These are phyloP conservation scores for Coregonus clupeaformis DNA, from an alignment of 2,113 vertebrate species.

Conservation along the genomic window DNA sequence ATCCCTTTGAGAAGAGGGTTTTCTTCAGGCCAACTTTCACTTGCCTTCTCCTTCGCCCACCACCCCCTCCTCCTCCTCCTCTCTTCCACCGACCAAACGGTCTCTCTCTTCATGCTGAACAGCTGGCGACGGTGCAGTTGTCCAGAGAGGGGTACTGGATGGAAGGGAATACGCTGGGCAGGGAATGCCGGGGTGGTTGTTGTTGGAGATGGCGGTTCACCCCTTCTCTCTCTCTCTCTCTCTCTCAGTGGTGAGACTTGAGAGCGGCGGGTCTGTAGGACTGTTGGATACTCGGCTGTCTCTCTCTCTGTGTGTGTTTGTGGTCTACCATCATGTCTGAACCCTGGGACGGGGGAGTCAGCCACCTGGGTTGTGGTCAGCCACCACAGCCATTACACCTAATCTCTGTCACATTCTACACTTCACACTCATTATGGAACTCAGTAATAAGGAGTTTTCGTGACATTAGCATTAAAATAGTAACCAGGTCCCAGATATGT, in stretches of 20 bases:
- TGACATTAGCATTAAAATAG: too few species aligned
- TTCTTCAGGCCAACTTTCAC: conserved; percentile 25
- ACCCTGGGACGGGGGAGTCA: background rate
- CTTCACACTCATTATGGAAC: conserved; percentile 2
- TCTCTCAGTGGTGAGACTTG: background rate
- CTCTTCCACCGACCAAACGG: background rate
- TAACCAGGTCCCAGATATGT: too few species aligned
- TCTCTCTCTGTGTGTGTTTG: conserved; percentile 6
- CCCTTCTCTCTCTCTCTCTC: background rate
- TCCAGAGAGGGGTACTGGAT: background rate
- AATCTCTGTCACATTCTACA: conserved; percentile 4
- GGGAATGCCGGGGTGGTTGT: background rate
- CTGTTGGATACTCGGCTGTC: background rate
- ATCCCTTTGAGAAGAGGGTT: conserved; percentile 24
- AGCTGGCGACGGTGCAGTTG: conserved; percentile 4
- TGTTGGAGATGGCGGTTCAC: too few species aligned
- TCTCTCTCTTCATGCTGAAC: background rate
- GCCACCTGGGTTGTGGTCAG: too few species aligned
- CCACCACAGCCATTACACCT: background rate
- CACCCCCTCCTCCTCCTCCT: background rate
- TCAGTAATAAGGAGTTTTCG: background rate
- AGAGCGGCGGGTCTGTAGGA: background rate
- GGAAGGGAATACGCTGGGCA: background rate
- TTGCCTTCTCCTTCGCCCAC: conserved; percentile 7
- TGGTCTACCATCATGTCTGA: background rate